Evolutionary conservation across 2,113 vertebrate species (phyloP).

Genomic region (Chaetura pelagica): DNA sequence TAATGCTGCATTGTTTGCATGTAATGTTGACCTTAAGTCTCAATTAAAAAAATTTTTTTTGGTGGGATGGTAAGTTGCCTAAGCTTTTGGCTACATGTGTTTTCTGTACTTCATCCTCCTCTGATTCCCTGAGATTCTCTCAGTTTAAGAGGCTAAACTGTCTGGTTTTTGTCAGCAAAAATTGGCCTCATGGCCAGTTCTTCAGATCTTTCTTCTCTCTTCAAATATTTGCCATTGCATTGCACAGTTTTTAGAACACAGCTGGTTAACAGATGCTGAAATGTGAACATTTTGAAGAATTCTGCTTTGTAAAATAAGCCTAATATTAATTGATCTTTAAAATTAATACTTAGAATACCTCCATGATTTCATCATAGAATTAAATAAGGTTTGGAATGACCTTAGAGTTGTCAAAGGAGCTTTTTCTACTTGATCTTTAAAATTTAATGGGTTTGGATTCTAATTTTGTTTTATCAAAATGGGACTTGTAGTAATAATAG

Average conservation of each 20-base stretch:
- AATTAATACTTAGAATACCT: background rate
- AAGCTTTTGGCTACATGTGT: background rate
- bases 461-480: background rate
- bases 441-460: background rate
- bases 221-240: background rate
- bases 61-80: background rate
- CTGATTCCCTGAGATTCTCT: background rate
- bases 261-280: background rate
- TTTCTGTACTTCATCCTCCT: background rate
- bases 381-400: background rate
- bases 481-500: background rate
- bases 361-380: background rate
- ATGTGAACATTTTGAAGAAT: background rate
- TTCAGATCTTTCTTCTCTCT: background rate
- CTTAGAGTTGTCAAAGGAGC: background rate
- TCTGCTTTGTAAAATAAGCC: background rate
- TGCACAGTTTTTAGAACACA: background rate
- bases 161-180: background rate
- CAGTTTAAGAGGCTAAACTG: background rate
- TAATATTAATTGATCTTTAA: background rate
- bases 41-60: background rate
- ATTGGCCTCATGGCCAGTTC: background rate
- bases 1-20: background rate
- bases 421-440: background rate
- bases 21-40: background rate